phyloP scores from a whole-genome alignment of 2,113 vertebrate species.

The Sterna hirundo region DNA sequence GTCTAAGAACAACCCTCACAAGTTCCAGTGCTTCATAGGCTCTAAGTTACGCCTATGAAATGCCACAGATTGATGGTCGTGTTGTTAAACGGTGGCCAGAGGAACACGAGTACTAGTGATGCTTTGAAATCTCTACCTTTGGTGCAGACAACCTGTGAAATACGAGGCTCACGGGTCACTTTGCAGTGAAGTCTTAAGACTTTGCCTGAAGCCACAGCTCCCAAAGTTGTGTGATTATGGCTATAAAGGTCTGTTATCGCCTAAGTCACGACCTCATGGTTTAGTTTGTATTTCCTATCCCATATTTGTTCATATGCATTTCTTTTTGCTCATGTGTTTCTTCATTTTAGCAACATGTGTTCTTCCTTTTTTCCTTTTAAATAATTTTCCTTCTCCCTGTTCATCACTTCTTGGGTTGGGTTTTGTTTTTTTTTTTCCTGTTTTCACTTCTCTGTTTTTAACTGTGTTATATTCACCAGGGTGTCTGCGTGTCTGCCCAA shows the following conservation, averaged over 20 bases:
- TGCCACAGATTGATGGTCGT: neutral
- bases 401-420: neutral
- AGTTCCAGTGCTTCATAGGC: neutral
- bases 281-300: neutral
- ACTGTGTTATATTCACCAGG: neutral
- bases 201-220: neutral
- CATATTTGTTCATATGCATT: neutral
- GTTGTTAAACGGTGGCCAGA: neutral
- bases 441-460: neutral
- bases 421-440: neutral
- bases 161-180: neutral
- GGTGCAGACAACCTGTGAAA: neutral
- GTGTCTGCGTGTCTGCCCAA: neutral
- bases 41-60: accelerated
- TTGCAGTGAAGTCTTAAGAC: neutral
- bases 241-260: neutral
- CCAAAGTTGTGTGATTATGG: neutral
- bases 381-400: neutral
- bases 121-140: neutral
- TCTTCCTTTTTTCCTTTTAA: neutral
- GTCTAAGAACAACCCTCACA: neutral
- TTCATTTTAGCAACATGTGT: neutral
- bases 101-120: accelerated
- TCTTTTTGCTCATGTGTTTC: neutral
- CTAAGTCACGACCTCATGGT: neutral